phyloP scores from a whole-genome alignment of 1,140 invertebrate species.

The Drosophila guanche region DNA sequence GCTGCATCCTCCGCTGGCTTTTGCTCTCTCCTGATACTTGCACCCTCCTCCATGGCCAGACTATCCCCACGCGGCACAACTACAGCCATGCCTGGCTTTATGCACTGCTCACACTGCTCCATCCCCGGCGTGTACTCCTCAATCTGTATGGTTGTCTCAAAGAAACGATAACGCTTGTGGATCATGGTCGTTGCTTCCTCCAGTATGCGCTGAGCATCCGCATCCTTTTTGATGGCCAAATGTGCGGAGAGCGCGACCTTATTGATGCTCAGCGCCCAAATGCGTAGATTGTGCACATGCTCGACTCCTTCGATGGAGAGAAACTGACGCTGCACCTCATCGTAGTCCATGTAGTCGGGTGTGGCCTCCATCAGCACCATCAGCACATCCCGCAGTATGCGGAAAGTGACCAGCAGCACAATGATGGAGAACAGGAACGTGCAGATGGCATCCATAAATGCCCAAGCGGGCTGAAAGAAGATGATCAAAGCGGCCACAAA shows the following conservation, averaged over 20 bases:
- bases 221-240: constrained; percentile 92
- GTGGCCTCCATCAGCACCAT: constrained; percentile 98
- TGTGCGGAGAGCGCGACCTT: constrained; percentile 97
- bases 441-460: constrained; percentile 94
- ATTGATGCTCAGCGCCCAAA: constrained; percentile 97
- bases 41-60: constrained; percentile 23
- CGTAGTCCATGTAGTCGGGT: constrained; percentile 85
- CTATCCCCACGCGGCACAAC: background rate
- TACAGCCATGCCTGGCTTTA: background rate
- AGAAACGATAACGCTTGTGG: constrained; percentile 94
- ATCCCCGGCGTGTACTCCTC: constrained; percentile 96
- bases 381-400: constrained; percentile 90
- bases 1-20: background rate
- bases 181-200: constrained; percentile 92
- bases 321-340: constrained; percentile 86
- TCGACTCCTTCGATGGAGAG: constrained; percentile 93
- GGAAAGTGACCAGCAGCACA: constrained; percentile 90
- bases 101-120: constrained; percentile 94
- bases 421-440: constrained; percentile 94
- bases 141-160: constrained; percentile 98
- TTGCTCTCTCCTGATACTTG: background rate
- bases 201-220: constrained; percentile 91
- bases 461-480: constrained; percentile 86
- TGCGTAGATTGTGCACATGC: constrained; percentile 96
- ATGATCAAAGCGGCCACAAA: constrained; percentile 92